Evolutionary conservation across 2,113 vertebrate genomes (phyloP).

Genomic region (Arvicanthis niloticus): DNA sequence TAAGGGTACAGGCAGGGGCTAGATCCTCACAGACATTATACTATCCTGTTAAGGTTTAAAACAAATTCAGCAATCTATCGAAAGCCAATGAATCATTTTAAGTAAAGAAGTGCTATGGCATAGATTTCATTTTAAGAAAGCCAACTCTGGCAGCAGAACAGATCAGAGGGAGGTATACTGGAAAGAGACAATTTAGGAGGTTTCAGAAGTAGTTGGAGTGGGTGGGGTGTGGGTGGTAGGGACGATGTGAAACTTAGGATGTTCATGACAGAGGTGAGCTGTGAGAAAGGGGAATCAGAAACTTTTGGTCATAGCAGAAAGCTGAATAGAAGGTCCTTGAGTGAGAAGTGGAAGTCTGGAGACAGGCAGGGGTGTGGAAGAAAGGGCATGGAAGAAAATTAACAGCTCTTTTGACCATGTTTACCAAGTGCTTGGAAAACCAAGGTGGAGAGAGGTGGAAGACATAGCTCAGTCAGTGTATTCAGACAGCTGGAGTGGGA

Average conservation of each 20-base stretch:
- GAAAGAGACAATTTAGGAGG: neutral
- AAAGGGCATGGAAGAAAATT: neutral
- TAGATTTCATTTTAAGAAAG: neutral
- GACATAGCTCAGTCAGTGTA: neutral
- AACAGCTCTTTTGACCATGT: neutral
- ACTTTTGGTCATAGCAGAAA: neutral
- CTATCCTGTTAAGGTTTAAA: neutral
- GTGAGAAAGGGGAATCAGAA: neutral
- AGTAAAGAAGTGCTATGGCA: neutral
- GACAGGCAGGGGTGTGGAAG: neutral
- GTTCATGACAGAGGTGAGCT: neutral
- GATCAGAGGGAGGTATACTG: neutral
- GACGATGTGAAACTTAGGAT: neutral
- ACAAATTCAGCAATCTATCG: neutral
- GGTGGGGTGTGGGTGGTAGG: neutral
- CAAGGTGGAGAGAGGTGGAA: neutral
- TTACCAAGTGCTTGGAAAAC: neutral
- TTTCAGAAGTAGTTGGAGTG: neutral
- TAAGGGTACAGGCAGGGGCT: neutral
- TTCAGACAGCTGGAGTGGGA: neutral
- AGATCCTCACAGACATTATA: neutral
- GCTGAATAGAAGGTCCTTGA: neutral
- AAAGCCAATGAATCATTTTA: neutral
- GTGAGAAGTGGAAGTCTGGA: neutral
- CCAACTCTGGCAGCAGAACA: neutral